Percentiles rank a stretch among this genome's conserved stretches.
Conservation (phyloP, 1,140 invertebrate species). For the Drosophila sproati region DNA sequence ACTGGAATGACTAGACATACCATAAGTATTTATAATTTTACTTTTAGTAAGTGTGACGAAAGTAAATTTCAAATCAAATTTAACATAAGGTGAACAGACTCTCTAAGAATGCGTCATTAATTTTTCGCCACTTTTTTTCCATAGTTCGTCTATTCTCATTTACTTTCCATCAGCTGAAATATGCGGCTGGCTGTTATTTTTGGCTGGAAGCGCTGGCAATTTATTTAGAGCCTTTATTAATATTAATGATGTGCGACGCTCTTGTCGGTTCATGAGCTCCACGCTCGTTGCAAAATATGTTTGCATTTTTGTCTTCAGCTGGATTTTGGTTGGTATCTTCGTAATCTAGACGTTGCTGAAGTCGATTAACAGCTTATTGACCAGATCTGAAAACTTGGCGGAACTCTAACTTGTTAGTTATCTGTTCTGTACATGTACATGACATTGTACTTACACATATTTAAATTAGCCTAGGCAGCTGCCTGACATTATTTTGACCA, state of each 20-base stretch:
- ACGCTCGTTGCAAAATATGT: constrained; percentile 59
- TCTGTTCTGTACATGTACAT: not conserved
- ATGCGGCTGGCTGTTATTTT: constrained; percentile 57
- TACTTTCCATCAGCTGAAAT: constrained; percentile 48
- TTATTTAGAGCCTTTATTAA: constrained; percentile 75
- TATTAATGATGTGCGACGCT: constrained; percentile 75
- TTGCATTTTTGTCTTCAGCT: constrained; percentile 18
- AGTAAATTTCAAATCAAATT: too few relatives aligned
- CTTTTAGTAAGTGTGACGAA: too few relatives aligned
- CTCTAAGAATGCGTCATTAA: not conserved
- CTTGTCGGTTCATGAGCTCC: constrained; percentile 22
- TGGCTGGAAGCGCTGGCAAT: constrained; percentile 56
- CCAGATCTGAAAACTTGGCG: constrained; percentile 19
- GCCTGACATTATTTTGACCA: constrained; percentile 21
- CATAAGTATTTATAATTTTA: too few relatives aligned
- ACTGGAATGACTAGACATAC: too few relatives aligned
- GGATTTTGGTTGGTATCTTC: constrained; percentile 3
- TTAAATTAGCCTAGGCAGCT: constrained; percentile 11
- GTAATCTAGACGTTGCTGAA: not conserved
- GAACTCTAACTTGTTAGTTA: constrained; percentile 18
- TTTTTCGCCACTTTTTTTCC: not conserved
- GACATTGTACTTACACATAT: constrained; percentile 6
- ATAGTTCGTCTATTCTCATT: constrained; percentile 36
- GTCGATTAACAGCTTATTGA: constrained; percentile 27
- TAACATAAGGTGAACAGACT: not conserved